Percentiles rank a stretch among this genome's conserved stretches.
These are phyloP conservation scores for Dromiciops gliroides DNA, from an alignment of 2,113 vertebrate species.

Conservation along the genomic window DNA sequence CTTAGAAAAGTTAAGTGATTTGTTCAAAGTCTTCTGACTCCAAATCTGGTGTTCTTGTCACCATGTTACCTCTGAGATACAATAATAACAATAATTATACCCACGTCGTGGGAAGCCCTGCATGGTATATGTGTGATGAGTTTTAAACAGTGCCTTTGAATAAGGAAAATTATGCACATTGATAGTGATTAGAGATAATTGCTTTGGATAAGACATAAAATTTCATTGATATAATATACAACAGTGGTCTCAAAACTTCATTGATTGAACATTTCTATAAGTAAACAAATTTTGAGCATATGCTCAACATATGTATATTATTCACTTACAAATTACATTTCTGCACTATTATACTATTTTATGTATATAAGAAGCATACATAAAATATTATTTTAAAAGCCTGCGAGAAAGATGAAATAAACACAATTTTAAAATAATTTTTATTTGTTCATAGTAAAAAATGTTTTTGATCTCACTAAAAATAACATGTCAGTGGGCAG, in stretches of 20 bases:
- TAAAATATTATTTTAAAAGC: background rate
- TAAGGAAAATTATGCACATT: background rate
- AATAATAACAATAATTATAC: no score
- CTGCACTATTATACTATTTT: background rate
- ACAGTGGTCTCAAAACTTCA: background rate
- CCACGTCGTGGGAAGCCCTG: no score
- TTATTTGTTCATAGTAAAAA: background rate
- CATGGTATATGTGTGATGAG: no score
- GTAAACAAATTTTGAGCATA: background rate
- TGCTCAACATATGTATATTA: background rate
- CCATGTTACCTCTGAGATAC: no score
- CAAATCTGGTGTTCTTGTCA: no score
- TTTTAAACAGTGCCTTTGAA: background rate
- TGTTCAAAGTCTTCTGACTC: no score
- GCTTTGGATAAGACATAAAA: background rate
- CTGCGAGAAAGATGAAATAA: background rate
- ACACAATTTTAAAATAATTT: background rate
- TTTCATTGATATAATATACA: background rate
- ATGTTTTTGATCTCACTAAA: background rate
- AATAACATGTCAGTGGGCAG: background rate
- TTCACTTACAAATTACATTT: background rate
- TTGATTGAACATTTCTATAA: background rate
- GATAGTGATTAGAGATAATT: background rate
- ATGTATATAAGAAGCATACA: background rate
- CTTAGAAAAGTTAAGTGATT: no score